Evolutionary conservation across 2,113 vertebrate genomes (phyloP).

Genomic region (Gracilinanus agilis): DNA sequence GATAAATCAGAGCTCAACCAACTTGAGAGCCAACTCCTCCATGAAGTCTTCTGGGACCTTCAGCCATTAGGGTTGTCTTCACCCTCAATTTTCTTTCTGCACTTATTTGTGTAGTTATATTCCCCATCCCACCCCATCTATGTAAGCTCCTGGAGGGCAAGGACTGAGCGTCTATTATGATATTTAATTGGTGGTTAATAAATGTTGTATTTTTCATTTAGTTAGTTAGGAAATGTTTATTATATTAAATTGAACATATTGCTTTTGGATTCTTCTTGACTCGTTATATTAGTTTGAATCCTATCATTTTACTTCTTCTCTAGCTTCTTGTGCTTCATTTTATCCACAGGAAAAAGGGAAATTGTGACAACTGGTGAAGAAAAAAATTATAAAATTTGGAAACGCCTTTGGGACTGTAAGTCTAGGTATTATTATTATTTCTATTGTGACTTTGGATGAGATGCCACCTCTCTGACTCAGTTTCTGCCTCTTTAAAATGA

Average conservation of each 20-base stretch:
- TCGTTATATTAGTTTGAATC: background rate
- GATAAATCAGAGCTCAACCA: background rate
- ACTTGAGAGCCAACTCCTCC: background rate
- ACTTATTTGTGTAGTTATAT: background rate
- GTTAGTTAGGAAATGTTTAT: background rate
- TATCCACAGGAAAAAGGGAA: conserved; percentile 25
- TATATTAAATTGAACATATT: background rate
- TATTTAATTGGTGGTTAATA: background rate
- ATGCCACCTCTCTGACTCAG: background rate
- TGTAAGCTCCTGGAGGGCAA: background rate
- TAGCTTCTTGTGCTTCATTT: conserved; percentile 27
- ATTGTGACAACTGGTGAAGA: conserved; percentile 8
- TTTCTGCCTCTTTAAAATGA: background rate
- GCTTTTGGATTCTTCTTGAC: conserved; percentile 7
- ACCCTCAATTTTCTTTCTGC: background rate
- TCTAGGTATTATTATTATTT: background rate
- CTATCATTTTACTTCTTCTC: conserved; percentile 14
- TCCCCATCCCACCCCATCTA: background rate
- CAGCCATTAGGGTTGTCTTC: background rate
- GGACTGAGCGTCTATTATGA: background rate
- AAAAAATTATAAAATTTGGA: background rate
- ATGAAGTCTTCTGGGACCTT: background rate
- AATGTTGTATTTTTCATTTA: background rate
- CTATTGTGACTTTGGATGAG: background rate
- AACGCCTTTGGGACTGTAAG: background rate